These are phyloP conservation scores for Siniperca scherzeri DNA, from an alignment of 2,797 vertebrate species.

Conservation along the genomic window DNA sequence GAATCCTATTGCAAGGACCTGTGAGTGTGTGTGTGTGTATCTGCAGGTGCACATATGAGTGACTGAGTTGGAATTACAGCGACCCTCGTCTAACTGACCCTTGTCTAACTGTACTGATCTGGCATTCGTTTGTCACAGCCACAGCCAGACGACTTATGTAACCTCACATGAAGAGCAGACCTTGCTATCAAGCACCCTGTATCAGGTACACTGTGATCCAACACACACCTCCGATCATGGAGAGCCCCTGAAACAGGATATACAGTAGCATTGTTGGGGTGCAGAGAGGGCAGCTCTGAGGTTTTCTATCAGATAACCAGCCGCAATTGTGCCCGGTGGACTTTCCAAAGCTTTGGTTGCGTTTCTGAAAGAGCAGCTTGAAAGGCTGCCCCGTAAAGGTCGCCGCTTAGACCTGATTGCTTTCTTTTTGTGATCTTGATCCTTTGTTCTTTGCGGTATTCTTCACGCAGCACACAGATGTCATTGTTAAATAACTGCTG, in stretches of 20 bases:
- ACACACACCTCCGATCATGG: slow-evolving; percentile 55
- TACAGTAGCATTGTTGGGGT: slow-evolving; percentile 74
- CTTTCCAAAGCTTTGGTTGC: slow-evolving; percentile 81
- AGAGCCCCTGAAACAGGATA: slow-evolving; percentile 82
- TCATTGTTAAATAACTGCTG: slow-evolving; percentile 15
- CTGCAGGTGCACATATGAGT: not conserved
- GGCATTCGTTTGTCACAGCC: slow-evolving; percentile 17
- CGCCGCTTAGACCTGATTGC: slow-evolving; percentile 54
- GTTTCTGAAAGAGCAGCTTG: slow-evolving; percentile 74
- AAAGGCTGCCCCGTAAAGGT: slow-evolving; percentile 74
- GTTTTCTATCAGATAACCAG: slow-evolving; percentile 82
- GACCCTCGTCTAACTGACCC: slow-evolving; percentile 17
- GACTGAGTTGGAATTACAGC: slow-evolving; percentile 50
- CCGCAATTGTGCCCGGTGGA: slow-evolving; percentile 65
- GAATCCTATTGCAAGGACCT: slow-evolving; percentile 8
- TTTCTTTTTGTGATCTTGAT: slow-evolving; percentile 64
- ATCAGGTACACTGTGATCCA: slow-evolving; percentile 78
- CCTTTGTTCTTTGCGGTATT: slow-evolving; percentile 55
- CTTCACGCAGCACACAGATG: slow-evolving; percentile 27
- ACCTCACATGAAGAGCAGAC: slow-evolving; percentile 63
- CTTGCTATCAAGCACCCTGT: slow-evolving; percentile 71
- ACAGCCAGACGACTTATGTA: slow-evolving; percentile 66
- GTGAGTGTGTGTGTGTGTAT: not conserved
- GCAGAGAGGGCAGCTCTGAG: slow-evolving; percentile 70
- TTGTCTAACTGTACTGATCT: slow-evolving; percentile 31